phyloP scores from a whole-genome alignment of 2,888 invertebrate species.

The Agriopis marginaria region DNA sequence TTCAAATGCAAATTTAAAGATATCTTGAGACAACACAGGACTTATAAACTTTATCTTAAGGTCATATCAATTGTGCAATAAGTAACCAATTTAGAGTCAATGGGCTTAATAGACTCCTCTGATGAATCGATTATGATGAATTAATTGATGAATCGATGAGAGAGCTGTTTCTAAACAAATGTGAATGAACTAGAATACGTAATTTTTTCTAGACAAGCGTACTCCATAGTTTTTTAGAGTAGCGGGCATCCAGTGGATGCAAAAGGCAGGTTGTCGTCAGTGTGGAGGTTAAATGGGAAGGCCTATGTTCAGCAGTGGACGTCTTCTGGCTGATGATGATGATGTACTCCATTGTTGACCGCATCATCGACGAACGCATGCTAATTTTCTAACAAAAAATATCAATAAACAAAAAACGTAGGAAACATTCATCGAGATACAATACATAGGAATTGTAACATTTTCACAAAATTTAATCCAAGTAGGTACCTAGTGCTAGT shows the following conservation, averaged over 20 bases:
- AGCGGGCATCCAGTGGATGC: too few relatives aligned
- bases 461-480: too few relatives aligned
- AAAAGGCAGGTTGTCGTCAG: too few relatives aligned
- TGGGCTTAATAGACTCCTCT: constrained; percentile 1
- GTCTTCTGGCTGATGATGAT: neutral
- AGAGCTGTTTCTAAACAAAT: neutral
- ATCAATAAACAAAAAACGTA: too few relatives aligned
- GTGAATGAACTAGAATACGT: neutral
- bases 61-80: constrained; percentile 25
- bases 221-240: too few relatives aligned
- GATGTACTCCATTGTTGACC: too few relatives aligned
- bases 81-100: constrained; percentile 11
- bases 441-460: too few relatives aligned
- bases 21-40: neutral
- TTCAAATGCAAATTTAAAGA: neutral
- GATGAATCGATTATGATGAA: neutral
- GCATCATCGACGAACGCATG: too few relatives aligned
- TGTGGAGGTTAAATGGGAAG: neutral
- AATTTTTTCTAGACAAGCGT: neutral
- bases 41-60: neutral
- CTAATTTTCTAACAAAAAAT: too few relatives aligned
- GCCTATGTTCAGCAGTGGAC: too few relatives aligned
- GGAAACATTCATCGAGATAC: too few relatives aligned
- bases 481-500: too few relatives aligned
- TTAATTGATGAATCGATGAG: neutral